Evolutionary conservation across 2,888 invertebrate species (phyloP).

Genomic region (Dioctria rufipes): DNA sequence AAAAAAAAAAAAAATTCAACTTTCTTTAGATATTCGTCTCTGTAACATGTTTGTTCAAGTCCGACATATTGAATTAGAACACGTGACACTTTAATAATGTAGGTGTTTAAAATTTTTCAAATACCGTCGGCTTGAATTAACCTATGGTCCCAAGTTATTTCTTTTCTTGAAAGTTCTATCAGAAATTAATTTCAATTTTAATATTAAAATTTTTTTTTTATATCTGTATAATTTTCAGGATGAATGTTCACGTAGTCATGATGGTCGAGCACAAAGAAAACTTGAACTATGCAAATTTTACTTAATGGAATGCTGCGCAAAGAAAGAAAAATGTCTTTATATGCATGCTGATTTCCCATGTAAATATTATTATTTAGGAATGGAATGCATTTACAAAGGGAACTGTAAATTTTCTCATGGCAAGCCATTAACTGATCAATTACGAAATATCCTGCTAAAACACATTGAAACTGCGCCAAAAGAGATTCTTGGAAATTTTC

Average conservation of each 20-base stretch:
- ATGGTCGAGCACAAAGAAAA: slow-evolving; percentile 85
- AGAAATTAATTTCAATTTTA: too few relatives aligned
- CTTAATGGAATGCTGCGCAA: slow-evolving; percentile 93
- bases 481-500: slow-evolving; percentile 92
- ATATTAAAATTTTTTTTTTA: background rate
- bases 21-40: too few relatives aligned
- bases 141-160: too few relatives aligned
- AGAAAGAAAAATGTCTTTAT: slow-evolving; percentile 94
- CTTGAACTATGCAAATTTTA: slow-evolving; percentile 97
- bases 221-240: slow-evolving; percentile 66
- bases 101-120: too few relatives aligned
- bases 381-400: slow-evolving; percentile 86
- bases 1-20: background rate
- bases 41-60: too few relatives aligned
- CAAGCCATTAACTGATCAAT: slow-evolving; percentile 86
- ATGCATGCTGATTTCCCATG: slow-evolving; percentile 98
- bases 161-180: too few relatives aligned
- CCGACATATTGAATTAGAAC: too few relatives aligned
- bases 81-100: too few relatives aligned
- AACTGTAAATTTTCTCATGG: slow-evolving; percentile 96
- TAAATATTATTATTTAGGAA: slow-evolving; percentile 95
- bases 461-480: slow-evolving; percentile 93
- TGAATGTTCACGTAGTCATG: slow-evolving; percentile 91
- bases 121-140: too few relatives aligned
- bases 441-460: slow-evolving; percentile 77